These are phyloP conservation scores for Biston stratarius DNA, from an alignment of 2,888 invertebrate genomes.

Conservation along the genomic window DNA sequence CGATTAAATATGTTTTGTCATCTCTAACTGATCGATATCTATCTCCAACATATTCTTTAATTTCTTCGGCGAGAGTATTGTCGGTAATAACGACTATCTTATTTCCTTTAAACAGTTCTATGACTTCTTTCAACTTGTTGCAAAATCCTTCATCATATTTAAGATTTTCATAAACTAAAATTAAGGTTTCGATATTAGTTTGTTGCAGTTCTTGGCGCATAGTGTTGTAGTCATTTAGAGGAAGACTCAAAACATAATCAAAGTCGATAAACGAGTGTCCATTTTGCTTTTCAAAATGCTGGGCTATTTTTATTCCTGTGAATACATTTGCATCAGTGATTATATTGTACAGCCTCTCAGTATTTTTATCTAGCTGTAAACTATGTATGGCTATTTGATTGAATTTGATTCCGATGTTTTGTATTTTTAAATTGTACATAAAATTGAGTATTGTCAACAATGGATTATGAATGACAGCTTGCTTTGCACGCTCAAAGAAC, in stretches of 20 bases:
- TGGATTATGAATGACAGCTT: slow-evolving; percentile 55
- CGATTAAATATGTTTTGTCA: slow-evolving; percentile 41
- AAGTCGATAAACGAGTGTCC: slow-evolving; percentile 53
- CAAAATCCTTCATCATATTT: slow-evolving; percentile 43
- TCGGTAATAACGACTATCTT: slow-evolving; percentile 51
- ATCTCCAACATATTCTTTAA: slow-evolving; percentile 29
- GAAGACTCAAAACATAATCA: slow-evolving; percentile 53
- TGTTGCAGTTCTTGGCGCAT: slow-evolving; percentile 51
- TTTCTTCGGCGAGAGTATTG: slow-evolving; percentile 38
- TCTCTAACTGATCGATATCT: slow-evolving; percentile 43
- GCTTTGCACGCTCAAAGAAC: slow-evolving; percentile 55
- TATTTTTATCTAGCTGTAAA: slow-evolving; percentile 42
- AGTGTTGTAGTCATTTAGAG: slow-evolving; percentile 50
- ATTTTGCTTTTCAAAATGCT: slow-evolving; percentile 42
- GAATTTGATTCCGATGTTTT: slow-evolving; percentile 52
- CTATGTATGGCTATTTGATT: slow-evolving; percentile 38
- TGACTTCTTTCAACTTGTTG: slow-evolving; percentile 50
- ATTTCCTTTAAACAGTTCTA: slow-evolving; percentile 42
- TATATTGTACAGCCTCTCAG: slow-evolving; percentile 46
- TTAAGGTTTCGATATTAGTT: slow-evolving; percentile 46
- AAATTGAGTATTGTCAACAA: slow-evolving; percentile 53
- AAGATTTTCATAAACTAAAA: slow-evolving; percentile 53
- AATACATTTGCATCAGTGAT: slow-evolving; percentile 49
- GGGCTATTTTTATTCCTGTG: slow-evolving; percentile 54
- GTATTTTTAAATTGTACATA: slow-evolving; percentile 53